Evolutionary conservation across 2,888 invertebrate species (phyloP), one percentile per base, ranked within the genome.

Genomic region (Melanostoma scalare): DNA sequence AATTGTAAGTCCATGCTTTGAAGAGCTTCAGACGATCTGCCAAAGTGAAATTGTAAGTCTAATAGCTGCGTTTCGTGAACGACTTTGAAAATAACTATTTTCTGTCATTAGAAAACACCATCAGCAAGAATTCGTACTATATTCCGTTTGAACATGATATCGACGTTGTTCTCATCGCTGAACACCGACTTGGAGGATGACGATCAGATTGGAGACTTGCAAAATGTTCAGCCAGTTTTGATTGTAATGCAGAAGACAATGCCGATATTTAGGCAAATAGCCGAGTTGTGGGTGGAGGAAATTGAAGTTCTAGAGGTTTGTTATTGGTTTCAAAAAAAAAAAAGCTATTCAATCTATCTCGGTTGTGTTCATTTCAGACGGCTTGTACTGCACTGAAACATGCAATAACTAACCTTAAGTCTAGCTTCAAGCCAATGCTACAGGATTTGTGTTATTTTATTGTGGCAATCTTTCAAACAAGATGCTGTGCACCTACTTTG

Each of bases 371-470:
- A 68, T 90, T 90, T 63, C 91, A 96, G 96, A 93, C 95, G 8
- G 92, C 96, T 85, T 96, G 96, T 90, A 93, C 93, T 77, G 92
- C 96, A 63, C 91, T 97, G 75, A 96, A 96, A 89, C 94, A 95
- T 89, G 94, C 95, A 2, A 92, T 96, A 9, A 93, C 94, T 0
- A 95, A 95, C 52, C 90, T 97, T 72, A 92, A 95, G 91, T 94
- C 94, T 78, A 95, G 95, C 80, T 94, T 94, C 87, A 92, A 94
- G 81, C 94, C 95, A 0, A 91, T 96, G 86, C 91, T 95, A 50
- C 93, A 93, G 46, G 94, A 95, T 86, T 92, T 96, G 35, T 93
- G 95, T 3, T 93, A 94, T 86, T 92, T 97, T 72, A 92, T 95
- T 58, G 92, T 94, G 35, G 93, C 93, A 74, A 94, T 95, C 53